Percentiles rank a stretch among this genome's conserved stretches.
Conservation (phyloP, 2,888 invertebrate species). For the Tetragnatha montana region DNA sequence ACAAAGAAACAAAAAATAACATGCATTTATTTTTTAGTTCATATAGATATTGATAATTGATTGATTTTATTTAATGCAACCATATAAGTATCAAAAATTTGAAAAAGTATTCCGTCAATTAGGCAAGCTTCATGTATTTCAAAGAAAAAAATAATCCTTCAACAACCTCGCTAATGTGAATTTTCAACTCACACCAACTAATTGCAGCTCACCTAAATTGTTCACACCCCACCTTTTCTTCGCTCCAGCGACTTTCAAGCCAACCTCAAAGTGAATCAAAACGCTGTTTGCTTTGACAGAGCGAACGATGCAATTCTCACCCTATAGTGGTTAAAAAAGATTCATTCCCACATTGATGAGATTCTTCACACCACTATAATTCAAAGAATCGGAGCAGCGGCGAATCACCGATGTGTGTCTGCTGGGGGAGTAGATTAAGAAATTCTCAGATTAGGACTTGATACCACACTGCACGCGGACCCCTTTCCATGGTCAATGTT, state of each 20-base stretch:
- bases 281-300: neutral
- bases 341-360: slow-evolving; percentile 6
- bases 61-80: too few relatives aligned
- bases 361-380: slow-evolving; percentile 8
- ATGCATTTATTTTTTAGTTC: too few relatives aligned
- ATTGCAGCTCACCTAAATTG: neutral
- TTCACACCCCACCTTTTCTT: neutral
- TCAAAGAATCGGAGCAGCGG: neutral
- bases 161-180: too few relatives aligned
- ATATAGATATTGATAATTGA: too few relatives aligned
- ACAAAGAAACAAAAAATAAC: too few relatives aligned
- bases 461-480: neutral
- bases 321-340: neutral
- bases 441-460: neutral
- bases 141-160: too few relatives aligned
- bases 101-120: too few relatives aligned
- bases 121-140: too few relatives aligned
- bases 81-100: too few relatives aligned
- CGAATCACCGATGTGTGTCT: neutral
- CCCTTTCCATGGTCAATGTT: slow-evolving; percentile 1
- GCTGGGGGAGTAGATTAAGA: neutral
- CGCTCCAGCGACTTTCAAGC: neutral
- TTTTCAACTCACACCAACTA: too few relatives aligned
- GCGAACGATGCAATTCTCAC: neutral
- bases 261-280: neutral